Conservation (phyloP, 2,888 invertebrate species). For the Platycheirus albimanus region DNA sequence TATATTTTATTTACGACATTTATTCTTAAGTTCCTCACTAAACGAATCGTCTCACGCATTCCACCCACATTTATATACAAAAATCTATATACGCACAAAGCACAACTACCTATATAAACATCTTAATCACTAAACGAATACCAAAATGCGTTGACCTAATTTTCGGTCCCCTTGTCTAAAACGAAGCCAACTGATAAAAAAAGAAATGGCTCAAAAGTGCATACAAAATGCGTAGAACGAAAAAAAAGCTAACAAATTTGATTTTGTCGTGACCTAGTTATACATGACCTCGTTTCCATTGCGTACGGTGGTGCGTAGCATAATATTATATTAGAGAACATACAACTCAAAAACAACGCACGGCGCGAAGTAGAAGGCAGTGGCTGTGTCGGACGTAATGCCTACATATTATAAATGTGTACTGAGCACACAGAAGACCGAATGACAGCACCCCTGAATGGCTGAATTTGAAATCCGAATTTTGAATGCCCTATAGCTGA, state of each 20-base stretch:
- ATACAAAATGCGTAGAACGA: constrained; percentile 47
- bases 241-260: constrained; percentile 58
- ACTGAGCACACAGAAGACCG: too few relatives aligned
- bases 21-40: constrained; percentile 1
- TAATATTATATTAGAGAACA: constrained; percentile 31
- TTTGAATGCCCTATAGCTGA: too few relatives aligned
- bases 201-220: constrained; percentile 63
- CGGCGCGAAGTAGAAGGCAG: too few relatives aligned
- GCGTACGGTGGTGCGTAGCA: constrained; percentile 43
- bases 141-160: constrained; percentile 67
- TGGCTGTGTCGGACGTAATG: not conserved
- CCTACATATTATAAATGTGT: too few relatives aligned
- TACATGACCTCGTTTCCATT: constrained; percentile 58
- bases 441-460: too few relatives aligned
- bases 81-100: not conserved
- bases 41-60: constrained; percentile 61
- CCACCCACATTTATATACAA: constrained; percentile 49
- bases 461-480: too few relatives aligned
- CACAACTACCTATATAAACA: not conserved
- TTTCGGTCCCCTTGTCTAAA: constrained; percentile 51
- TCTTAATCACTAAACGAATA: constrained; percentile 43
- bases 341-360: constrained; percentile 33
- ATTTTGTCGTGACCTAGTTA: constrained; percentile 67
- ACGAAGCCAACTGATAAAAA: constrained; percentile 41
- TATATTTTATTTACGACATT: too few relatives aligned